phyloP scores from a whole-genome alignment of 2,888 invertebrate species.

The Brenthis daphne region DNA sequence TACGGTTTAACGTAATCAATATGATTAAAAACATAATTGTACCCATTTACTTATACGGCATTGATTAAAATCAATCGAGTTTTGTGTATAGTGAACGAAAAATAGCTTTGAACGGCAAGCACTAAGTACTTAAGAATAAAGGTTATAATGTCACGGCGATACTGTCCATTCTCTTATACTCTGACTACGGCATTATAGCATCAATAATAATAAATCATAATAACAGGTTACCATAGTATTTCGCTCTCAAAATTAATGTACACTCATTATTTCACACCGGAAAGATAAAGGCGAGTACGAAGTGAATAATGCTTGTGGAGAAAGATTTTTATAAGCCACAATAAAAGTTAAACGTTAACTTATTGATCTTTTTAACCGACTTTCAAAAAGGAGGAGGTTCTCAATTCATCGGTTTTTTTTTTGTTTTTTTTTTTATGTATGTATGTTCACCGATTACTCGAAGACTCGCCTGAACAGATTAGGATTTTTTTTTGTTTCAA shows the following conservation, averaged over 20 bases:
- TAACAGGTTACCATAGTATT: slow-evolving; percentile 40
- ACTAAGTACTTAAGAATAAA: slow-evolving; percentile 30
- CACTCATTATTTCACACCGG: slow-evolving; percentile 41
- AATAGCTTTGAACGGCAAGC: slow-evolving; percentile 14
- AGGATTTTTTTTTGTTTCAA: too few relatives aligned
- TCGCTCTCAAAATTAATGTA: slow-evolving; percentile 40
- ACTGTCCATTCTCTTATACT: slow-evolving; percentile 31
- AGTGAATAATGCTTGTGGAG: slow-evolving; percentile 35
- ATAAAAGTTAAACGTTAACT: slow-evolving; percentile 21
- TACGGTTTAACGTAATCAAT: slow-evolving; percentile 39
- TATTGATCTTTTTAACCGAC: slow-evolving; percentile 7
- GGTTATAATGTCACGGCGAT: slow-evolving; percentile 26
- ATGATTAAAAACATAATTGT: slow-evolving; percentile 43
- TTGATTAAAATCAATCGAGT: slow-evolving; percentile 40
- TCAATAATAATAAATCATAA: slow-evolving; percentile 42
- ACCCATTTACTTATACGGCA: slow-evolving; percentile 42
- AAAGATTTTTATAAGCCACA: slow-evolving; percentile 35
- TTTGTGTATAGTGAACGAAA: slow-evolving; percentile 31
- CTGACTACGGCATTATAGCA: slow-evolving; percentile 36
- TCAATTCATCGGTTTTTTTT: too few relatives aligned
- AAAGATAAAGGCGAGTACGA: slow-evolving; percentile 39
- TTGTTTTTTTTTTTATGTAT: too few relatives aligned
- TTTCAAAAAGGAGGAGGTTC: too few relatives aligned
- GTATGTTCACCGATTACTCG: too few relatives aligned
- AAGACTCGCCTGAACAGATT: too few relatives aligned